Conservation (phyloP, 2,888 invertebrate species). For the Coleophora deauratella region DNA sequence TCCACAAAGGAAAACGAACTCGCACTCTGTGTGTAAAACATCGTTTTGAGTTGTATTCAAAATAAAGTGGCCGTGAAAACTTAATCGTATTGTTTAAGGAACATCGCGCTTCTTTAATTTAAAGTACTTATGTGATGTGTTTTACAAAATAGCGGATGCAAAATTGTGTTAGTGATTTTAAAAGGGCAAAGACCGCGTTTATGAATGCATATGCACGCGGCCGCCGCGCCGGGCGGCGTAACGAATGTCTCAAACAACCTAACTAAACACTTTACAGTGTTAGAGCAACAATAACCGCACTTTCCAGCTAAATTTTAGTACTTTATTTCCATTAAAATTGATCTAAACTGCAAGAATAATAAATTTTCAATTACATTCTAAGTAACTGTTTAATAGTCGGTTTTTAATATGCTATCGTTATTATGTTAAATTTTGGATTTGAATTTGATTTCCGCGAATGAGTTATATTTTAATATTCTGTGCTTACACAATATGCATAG, state of each 20-base stretch:
- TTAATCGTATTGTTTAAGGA: slow-evolving; percentile 24
- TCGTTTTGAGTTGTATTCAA: slow-evolving; percentile 40
- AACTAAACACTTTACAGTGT: slow-evolving; percentile 48
- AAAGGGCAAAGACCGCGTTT: slow-evolving; percentile 55
- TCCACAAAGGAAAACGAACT: slow-evolving; percentile 65
- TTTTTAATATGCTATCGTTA: too few species aligned
- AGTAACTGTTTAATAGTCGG: too few species aligned
- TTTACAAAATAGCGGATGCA: background rate
- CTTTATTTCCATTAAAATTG: background rate
- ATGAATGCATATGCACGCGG: slow-evolving; percentile 67
- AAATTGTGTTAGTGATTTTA: slow-evolving; percentile 52
- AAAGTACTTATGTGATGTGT: too few species aligned
- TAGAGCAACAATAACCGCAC: slow-evolving; percentile 47
- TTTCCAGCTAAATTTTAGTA: slow-evolving; percentile 32
- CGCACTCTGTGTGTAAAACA: slow-evolving; percentile 49
- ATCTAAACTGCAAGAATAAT: slow-evolving; percentile 7
- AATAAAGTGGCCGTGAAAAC: slow-evolving; percentile 44
- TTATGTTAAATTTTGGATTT: slow-evolving; percentile 8
- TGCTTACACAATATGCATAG: background rate
- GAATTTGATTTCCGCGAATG: slow-evolving; percentile 7
- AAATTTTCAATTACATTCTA: slow-evolving; percentile 34
- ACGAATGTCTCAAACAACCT: slow-evolving; percentile 62
- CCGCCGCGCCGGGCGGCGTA: slow-evolving; percentile 32
- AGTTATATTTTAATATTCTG: background rate
- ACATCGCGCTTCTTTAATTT: too few species aligned